phyloP scores from a whole-genome alignment of 30 jellyfish, hydroid and myxozoan species.

The Phacellophora camtschatica region DNA sequence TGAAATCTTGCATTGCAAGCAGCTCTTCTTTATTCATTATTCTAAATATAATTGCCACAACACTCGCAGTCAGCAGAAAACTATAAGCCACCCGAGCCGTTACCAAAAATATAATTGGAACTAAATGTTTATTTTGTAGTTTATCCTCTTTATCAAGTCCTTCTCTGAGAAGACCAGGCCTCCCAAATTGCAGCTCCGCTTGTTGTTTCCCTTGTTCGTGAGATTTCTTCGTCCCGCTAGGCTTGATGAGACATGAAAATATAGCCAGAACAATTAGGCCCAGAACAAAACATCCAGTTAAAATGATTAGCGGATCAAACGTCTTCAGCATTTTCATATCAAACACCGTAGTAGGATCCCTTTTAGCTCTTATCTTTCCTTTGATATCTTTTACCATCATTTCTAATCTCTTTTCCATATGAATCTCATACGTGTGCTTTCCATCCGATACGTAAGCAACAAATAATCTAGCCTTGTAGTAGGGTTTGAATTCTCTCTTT shows the following conservation, averaged over 20 bases:
- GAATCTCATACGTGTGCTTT: conserved; percentile 29
- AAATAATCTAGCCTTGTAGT: conserved; percentile 21
- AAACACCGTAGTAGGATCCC: not conserved
- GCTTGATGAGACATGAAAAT: conserved; percentile 18
- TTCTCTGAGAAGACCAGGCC: not conserved
- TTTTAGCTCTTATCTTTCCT: not conserved
- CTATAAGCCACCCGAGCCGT: conserved; percentile 52
- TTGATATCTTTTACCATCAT: not conserved
- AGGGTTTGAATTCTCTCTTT: not conserved
- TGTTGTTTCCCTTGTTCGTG: not conserved
- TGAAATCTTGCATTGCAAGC: conserved; percentile 13
- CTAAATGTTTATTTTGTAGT: conserved; percentile 4
- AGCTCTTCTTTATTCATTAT: conserved; percentile 1
- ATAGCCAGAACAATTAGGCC: conserved; percentile 21
- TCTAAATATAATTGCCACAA: not conserved
- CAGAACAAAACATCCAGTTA: conserved; percentile 7
- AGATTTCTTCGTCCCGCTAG: not conserved
- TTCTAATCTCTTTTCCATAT: conserved; percentile 29
- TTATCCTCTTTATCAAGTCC: conserved; percentile 9
- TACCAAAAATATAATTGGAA: conserved; percentile 43
- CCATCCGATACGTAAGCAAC: conserved; percentile 30
- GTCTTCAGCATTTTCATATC: not conserved
- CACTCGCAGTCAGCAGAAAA: conserved; percentile 28
- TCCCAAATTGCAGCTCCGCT: conserved; percentile 21
- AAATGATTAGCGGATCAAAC: conserved; percentile 18